Evolutionary conservation across 2,797 vertebrate species (phyloP).

Genomic region (Urosaurus nigricauda): DNA sequence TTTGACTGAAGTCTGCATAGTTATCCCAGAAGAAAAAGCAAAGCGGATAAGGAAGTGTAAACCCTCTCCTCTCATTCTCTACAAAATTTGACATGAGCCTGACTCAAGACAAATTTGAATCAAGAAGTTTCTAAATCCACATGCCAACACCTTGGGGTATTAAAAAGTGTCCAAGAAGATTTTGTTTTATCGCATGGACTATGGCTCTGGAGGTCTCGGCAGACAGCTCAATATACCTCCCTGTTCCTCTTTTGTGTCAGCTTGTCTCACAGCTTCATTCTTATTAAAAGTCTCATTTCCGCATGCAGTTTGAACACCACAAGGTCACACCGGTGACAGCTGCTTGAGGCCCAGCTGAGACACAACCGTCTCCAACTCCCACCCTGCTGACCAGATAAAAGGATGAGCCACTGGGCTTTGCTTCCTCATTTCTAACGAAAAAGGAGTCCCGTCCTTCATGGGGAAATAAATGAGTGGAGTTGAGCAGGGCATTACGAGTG

Average conservation of each 20-base stretch:
- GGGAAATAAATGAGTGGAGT: conserved; percentile 46
- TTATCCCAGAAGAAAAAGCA: not conserved
- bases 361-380: conserved; percentile 46
- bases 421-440: conserved; percentile 55
- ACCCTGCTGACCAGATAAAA: conserved; percentile 54
- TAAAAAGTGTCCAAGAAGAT: not conserved
- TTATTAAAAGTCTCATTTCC: conserved; percentile 64
- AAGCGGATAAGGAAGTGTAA: conserved; percentile 7
- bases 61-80: not conserved
- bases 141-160: not conserved
- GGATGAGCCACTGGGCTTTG: conserved; percentile 49
- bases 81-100: conserved; percentile 34
- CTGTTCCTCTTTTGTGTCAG: conserved; percentile 9
- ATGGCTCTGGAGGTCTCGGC: conserved; percentile 28
- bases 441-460: conserved; percentile 42
- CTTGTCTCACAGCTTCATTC: conserved; percentile 48
- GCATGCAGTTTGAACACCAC: conserved; percentile 63
- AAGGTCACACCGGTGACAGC: conserved; percentile 65
- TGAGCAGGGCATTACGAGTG: conserved; percentile 36
- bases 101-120: conserved; percentile 1
- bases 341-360: conserved; percentile 58
- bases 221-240: not conserved
- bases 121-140: fast-evolving
- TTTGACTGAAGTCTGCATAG: not conserved
- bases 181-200: not conserved